phyloP scores from a whole-genome alignment of 2,888 invertebrate species.

The Lutraria lutraria region DNA sequence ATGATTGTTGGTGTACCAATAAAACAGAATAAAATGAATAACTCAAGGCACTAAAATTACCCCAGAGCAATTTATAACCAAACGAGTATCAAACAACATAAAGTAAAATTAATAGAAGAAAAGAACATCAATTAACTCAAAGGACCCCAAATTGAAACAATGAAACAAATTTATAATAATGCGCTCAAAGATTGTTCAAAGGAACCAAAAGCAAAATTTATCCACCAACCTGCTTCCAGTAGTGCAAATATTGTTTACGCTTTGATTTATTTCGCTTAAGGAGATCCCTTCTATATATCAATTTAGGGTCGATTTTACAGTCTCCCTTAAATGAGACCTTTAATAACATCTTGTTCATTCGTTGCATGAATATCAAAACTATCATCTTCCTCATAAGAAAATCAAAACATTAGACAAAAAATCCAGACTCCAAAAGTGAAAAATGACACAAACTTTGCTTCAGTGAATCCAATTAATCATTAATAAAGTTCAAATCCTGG shows the following conservation, averaged over 20 bases:
- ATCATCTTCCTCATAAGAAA: slow-evolving; percentile 1
- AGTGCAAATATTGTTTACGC: not conserved
- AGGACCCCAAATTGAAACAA: not conserved
- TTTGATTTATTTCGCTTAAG: not conserved
- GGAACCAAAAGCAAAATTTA: not conserved
- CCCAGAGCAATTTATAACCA: too few species aligned
- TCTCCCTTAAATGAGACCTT: slow-evolving; percentile 45
- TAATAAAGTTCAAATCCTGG: not conserved
- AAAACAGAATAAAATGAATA: too few species aligned
- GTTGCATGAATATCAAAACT: slow-evolving; percentile 34
- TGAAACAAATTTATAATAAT: not conserved
- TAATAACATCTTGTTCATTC: slow-evolving; percentile 37
- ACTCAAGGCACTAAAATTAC: too few species aligned
- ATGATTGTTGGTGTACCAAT: too few species aligned
- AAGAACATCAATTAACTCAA: too few species aligned
- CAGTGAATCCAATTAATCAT: not conserved
- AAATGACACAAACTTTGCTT: not conserved
- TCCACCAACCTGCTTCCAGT: slow-evolving; percentile 37
- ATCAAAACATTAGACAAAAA: too few species aligned
- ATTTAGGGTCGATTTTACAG: slow-evolving; percentile 42
- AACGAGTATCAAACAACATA: too few species aligned
- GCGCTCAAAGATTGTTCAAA: not conserved
- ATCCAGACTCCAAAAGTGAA: too few species aligned
- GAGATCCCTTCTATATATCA: slow-evolving; percentile 4
- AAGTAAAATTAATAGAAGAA: too few species aligned